Conservation (phyloP, 2,888 invertebrate genomes). For the Leucozona laternaria region DNA sequence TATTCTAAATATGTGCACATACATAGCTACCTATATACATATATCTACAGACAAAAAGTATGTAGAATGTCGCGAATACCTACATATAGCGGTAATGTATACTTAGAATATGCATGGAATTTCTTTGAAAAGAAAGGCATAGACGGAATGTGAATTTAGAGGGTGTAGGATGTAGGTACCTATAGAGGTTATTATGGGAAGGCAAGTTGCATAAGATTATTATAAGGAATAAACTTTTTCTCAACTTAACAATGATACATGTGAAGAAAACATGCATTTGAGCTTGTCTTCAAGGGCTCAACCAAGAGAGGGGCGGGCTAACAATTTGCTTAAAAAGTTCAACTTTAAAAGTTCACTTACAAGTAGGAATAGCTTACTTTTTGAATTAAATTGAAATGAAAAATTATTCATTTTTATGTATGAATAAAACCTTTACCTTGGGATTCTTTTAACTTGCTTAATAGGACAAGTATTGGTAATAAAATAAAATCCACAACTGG, state of each 20-base stretch:
- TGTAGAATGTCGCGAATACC: constrained; percentile 31
- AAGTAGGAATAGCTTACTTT: not conserved
- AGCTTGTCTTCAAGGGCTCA: not conserved
- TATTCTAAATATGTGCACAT: constrained; percentile 34
- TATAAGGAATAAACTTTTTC: constrained; percentile 10
- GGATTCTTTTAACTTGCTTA: not conserved
- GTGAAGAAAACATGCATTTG: not conserved
- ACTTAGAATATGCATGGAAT: constrained; percentile 29
- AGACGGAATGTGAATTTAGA: constrained; percentile 22
- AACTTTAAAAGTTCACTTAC: not conserved
- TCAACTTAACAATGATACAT: not conserved
- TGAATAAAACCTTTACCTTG: not conserved
- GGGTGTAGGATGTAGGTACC: not conserved
- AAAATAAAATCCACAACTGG: no score
- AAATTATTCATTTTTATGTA: not conserved
- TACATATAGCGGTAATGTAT: not conserved
- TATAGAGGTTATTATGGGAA: not conserved
- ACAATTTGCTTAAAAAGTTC: constrained; percentile 10
- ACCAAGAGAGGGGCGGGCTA: not conserved
- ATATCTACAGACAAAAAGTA: not conserved
- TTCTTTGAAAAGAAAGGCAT: constrained; percentile 37
- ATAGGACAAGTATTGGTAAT: no score
- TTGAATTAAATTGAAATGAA: not conserved
- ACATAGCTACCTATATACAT: not conserved
- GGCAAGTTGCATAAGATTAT: constrained; percentile 22